These are phyloP conservation scores for Paramisgurnus dabryanus DNA, from an alignment of 2,113 vertebrate species.

Conservation along the genomic window DNA sequence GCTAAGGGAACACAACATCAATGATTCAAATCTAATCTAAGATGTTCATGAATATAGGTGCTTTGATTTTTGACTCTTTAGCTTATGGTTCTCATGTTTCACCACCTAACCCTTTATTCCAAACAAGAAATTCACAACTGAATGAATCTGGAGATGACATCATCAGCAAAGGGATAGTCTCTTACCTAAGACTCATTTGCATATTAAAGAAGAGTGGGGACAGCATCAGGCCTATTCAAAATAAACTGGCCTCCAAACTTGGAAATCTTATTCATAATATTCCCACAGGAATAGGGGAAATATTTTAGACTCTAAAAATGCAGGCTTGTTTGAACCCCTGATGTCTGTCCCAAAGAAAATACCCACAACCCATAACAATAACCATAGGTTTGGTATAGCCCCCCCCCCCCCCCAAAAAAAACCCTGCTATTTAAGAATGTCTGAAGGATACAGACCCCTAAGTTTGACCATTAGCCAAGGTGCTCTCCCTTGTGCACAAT, in stretches of 20 bases:
- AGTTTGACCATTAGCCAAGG: constrained; percentile 10
- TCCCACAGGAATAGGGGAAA: no score
- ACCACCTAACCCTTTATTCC: not conserved
- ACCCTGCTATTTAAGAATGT: no score
- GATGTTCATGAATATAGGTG: constrained; percentile 9
- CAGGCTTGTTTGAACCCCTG: no score
- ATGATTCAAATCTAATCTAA: constrained; percentile 34
- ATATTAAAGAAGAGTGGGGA: not conserved
- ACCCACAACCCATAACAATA: no score
- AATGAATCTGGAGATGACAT: not conserved
- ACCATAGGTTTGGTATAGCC: no score
- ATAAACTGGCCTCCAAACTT: no score
- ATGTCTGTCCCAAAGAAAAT: not conserved
- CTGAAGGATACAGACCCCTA: not conserved
- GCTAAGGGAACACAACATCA: constrained; percentile 11
- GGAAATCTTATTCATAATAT: no score
- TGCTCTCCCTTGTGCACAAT: constrained; percentile 12
- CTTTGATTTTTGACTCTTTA: not conserved
- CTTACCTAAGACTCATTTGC: not conserved
- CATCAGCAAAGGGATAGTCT: not conserved
- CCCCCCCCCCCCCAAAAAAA: no score
- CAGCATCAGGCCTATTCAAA: not conserved
- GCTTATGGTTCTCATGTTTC: constrained; percentile 24
- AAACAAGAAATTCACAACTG: constrained; percentile 7
- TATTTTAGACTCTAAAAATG: not conserved